Percentiles rank a stretch among this genome's conserved stretches.
Conservation (phyloP, 2,888 invertebrate genomes). For the Parapristionchus giblindavisi region DNA sequence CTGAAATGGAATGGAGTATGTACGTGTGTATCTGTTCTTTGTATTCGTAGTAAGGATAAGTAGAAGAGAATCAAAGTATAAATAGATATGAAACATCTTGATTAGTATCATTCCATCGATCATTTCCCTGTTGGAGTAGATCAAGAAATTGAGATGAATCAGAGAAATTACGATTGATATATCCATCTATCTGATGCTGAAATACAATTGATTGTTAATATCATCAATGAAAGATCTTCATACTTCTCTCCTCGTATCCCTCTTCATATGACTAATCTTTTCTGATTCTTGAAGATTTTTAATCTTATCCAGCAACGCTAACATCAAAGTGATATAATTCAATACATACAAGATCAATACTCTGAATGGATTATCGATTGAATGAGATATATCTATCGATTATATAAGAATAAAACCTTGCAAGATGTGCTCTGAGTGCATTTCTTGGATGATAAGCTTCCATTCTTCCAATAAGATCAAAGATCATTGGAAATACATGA, state of each 20-base stretch:
- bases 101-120: neutral
- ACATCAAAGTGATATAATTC: slow-evolving; percentile 89
- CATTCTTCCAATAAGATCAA: slow-evolving; percentile 81
- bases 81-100: neutral
- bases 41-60: neutral
- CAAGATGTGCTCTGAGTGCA: slow-evolving; percentile 86
- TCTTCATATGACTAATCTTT: neutral
- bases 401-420: slow-evolving; percentile 76
- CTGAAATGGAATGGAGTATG: no score
- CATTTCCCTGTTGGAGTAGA: slow-evolving; percentile 7
- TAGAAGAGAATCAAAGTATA: neutral
- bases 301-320: slow-evolving; percentile 90
- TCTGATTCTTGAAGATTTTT: slow-evolving; percentile 39
- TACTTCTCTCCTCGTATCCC: neutral
- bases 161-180: slow-evolving; percentile 17
- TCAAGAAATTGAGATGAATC: slow-evolving; percentile 23
- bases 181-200: slow-evolving; percentile 10
- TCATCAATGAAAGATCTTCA: no score
- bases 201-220: no score
- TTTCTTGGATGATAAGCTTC: slow-evolving; percentile 94
- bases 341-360: slow-evolving; percentile 93
- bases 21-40: neutral
- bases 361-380: slow-evolving; percentile 73
- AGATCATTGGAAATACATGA: slow-evolving; percentile 86
- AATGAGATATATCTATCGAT: slow-evolving; percentile 38